Base-by-base conservation (phyloP, 1,140 invertebrate species). In the Aphaenogaster rudis region DNA sequence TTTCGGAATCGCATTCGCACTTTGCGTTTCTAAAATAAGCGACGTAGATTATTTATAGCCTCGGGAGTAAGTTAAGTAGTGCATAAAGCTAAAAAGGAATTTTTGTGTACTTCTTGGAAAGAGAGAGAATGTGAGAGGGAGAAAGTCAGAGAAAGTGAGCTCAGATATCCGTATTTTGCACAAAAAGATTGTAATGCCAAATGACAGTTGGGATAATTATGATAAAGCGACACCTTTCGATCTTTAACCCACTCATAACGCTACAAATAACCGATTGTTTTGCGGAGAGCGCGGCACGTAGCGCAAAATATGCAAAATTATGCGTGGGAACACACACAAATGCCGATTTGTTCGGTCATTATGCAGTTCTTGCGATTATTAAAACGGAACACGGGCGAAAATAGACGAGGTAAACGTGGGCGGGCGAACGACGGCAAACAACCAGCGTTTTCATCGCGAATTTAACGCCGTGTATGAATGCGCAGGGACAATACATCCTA, bases 241-340 rank as follows among this genome's bases (percentile, higher is more conserved):
- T 74, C 17, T 36, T 74, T 82, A 42, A 61, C 0, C 52, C 17
- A 33, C n/a, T 72, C 36, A 7, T 71, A 21, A 52, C 11, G 21
- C 17, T 45, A 59, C 21, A 72, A 36, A 82, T 48, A 7, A 72
- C n/a, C 6, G 8, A 59, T 48, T 48, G 66, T 81, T 33, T 45
- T 5, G 6, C 33, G 6, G 13, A 36, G n/a, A 21, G 36, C n/a
- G 28, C 11, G 1, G 33, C 0, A 36, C n/a, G 21, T 45, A 45
- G n/a, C 8, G 52, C 33, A 39, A 59, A 71, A 82, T 81, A 82
- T 82, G 66, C 9, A 82, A 71, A 82, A 59, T 42, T 74, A 82
- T 72, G 39, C 52, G 11, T 39, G 5, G 7, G 21, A 15, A 66
- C 2, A 11, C 21, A 0, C 1, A 17, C 5, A 7, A 11, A 4